Conservation (phyloP, 2,113 vertebrate genomes). For the Mastomys coucha region DNA sequence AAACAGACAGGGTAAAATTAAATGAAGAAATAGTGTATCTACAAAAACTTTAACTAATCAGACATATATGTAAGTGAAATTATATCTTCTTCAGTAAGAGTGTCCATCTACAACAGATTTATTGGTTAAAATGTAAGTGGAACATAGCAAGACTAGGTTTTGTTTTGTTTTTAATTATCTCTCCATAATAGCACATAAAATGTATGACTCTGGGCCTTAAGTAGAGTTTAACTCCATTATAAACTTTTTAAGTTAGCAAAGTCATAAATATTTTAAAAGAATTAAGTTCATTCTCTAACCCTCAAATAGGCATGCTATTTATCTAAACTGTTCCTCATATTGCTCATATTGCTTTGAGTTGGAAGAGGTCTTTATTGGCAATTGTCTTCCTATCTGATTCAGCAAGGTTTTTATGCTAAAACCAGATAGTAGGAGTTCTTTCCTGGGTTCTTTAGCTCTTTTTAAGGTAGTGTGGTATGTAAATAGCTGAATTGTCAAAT, state of each 20-base stretch:
- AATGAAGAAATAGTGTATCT: background rate
- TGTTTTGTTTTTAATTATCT: background rate
- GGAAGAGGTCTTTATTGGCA: background rate
- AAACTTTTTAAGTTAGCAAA: background rate
- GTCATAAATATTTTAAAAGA: constrained; percentile 13
- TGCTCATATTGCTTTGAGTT: background rate
- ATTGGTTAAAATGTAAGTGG: constrained; percentile 29
- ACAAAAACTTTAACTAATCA: background rate
- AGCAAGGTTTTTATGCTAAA: background rate
- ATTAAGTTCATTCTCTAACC: background rate
- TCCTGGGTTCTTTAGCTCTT: background rate
- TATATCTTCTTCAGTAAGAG: constrained; percentile 19
- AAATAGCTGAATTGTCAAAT: background rate
- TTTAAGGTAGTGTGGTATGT: background rate
- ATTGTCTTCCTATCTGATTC: background rate
- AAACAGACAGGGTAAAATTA: background rate
- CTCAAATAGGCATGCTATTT: background rate
- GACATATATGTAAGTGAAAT: background rate
- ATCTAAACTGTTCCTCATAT: background rate
- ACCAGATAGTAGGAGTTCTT: background rate
- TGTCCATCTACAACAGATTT: background rate
- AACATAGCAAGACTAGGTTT: background rate
- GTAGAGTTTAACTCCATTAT: background rate
- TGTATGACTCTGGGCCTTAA: background rate
- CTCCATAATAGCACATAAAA: background rate